Evolutionary conservation across 2,888 invertebrate species (phyloP), one percentile per base, ranked within the genome.

Genomic region (Lasioglossum leucozonium): DNA sequence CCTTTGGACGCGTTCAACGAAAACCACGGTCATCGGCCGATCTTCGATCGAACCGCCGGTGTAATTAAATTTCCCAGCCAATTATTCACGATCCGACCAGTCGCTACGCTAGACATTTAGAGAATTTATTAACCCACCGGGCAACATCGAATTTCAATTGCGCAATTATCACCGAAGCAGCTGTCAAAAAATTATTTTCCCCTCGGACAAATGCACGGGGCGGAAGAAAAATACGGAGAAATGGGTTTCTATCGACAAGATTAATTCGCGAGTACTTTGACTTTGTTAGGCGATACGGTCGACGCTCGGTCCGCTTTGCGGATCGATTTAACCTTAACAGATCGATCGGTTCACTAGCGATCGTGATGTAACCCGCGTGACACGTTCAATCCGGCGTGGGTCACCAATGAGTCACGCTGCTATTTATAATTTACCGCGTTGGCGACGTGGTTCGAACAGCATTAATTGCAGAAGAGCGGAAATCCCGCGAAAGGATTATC

Each of bases 331-430:
- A n/a, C 11, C n/a, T 37, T n/a, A n/a, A 26, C 18, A 44, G 58
- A 34, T n/a, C 22, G 75, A 72, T 72, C 58, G 18, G 30, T 71
- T 76, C 30, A 2, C 22, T 40, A 55, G 0, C 67, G 44, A 44
- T n/a, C 62, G 72, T 77, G 65, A 72, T 72, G 55, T 58, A 80
- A 77, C 30, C 44, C 58, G 76, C 71, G 71, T 72, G 76, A 72
- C 69, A 72, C 37, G 67, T 40, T 67, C 74, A 62, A 81, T 81
- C 47, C 37, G 18, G 47, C 47, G 6, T 72, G 47, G 72, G 71
- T 72, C 72, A 58, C 26, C 5, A 2, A 16, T 40, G 76, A 81
- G 47, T 81, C 81, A 72, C 30, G 26, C 30, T 72, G 72, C 62
- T 71, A 80, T 76, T 80, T 62, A 75, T 75, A 80, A 71, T 71